Base-by-base conservation (phyloP, 2,113 vertebrate genomes). In the Leucoraja erinaceus region DNA sequence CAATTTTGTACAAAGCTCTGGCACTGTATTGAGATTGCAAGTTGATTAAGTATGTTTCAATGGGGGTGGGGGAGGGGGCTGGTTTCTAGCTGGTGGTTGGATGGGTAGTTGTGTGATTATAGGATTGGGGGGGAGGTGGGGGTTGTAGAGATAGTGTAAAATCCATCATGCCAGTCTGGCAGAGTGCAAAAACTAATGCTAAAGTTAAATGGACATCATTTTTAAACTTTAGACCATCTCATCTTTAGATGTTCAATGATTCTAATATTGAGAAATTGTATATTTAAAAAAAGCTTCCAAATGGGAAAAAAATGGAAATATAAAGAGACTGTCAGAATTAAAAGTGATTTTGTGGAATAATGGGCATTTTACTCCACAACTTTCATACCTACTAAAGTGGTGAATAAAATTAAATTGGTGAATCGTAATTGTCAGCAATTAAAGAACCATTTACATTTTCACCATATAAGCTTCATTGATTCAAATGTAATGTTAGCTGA, bases 401-500 rank as follows among this genome's bases (percentile, higher is more conserved):
- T 38, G 68, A 70, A 91, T 72, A 70, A 91, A 72, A 72, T 54
- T 25, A 72, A 72, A 91, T 72, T 91, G 90, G 18, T 74, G 25
- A 54, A 68, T 91, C 68, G 38, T 72, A 25, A 72, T 72, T 91
- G 90, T 91, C 68, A 28, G 90, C 68, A 91, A 72, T 91, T 91
- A 91, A 91, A 91, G 90, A 91, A 91, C 68, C 38, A 25, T 91
- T 91, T 72, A 91, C 16, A 91, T 33, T 72, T 70, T 72, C 90
- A 91, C 68, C 38, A 91, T 72, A 91, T 91, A 91, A 91, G 68
- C 90, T 91, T 91, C 68, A 74, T 91, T 91, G 66, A 91, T 91
- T 91, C 90, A 91, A 47, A 91, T 38, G 31, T 74, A 91, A 72
- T 47, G 16, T 70, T 72, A 91, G 68, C 68, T 4, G 66, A 72